Conservation (phyloP, 2,797 vertebrate genomes). For the Borostomias antarcticus region DNA sequence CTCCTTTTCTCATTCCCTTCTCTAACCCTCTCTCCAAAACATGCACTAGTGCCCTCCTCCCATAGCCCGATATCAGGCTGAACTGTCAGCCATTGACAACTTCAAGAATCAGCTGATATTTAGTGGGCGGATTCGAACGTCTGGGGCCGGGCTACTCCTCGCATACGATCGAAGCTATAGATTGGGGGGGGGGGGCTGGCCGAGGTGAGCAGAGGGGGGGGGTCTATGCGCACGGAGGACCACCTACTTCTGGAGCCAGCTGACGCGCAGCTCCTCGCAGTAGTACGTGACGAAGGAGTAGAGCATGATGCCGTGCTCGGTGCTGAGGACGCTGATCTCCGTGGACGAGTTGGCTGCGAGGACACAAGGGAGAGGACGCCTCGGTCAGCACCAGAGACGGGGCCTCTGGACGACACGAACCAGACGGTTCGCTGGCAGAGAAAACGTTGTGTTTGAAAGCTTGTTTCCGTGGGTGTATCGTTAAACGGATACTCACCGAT, state of each 20-base stretch:
- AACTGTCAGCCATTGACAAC: too few relatives aligned
- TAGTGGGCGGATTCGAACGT: too few relatives aligned
- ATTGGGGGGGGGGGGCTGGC: background rate
- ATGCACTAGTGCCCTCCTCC: background rate
- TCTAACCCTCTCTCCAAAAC: background rate
- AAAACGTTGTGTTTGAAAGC: background rate
- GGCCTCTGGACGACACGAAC: background rate
- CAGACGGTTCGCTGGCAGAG: background rate
- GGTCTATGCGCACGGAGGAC: background rate
- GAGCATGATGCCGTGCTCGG: conserved; percentile 91
- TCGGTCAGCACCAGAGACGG: background rate
- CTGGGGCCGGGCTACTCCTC: too few relatives aligned
- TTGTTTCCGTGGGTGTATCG: too few relatives aligned
- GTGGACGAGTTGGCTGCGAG: conserved; percentile 91
- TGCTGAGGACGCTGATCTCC: conserved; percentile 87
- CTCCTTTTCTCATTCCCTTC: too few relatives aligned
- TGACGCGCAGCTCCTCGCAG: conserved; percentile 87
- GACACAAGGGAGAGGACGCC: background rate
- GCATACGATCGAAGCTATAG: background rate
- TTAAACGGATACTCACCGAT: conserved; percentile 98
- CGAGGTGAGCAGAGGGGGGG: background rate
- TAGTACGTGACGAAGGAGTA: conserved; percentile 87
- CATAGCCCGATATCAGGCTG: too few relatives aligned
- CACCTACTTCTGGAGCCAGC: conserved; percentile 92
- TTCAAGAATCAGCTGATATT: too few relatives aligned